Evolutionary conservation across 2,888 invertebrate genomes (phyloP).

Genomic region (Hypena proboscidalis): DNA sequence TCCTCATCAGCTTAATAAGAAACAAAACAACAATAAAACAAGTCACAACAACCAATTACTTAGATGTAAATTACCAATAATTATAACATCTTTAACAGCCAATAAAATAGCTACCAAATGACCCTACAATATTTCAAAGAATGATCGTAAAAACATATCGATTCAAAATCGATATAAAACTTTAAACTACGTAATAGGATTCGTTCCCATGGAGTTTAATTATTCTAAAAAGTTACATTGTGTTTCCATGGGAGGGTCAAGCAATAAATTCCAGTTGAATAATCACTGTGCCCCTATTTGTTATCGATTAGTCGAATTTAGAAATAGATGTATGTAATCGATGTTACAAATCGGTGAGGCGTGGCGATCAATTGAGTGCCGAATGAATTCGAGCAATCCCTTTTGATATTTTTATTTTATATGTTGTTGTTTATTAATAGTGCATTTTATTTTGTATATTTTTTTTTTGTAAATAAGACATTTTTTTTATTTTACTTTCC

Average conservation of each 20-base stretch:
- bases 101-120: constrained; percentile 13
- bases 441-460: too few species aligned
- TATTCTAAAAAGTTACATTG: constrained; percentile 50
- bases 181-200: constrained; percentile 46
- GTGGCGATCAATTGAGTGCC: constrained; percentile 22
- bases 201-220: constrained; percentile 57
- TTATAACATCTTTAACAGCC: constrained; percentile 14
- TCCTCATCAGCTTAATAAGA: too few species aligned
- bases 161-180: constrained; percentile 36
- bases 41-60: constrained; percentile 6
- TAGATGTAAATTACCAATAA: constrained; percentile 10
- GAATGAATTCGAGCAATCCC: constrained; percentile 8
- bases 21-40: not conserved
- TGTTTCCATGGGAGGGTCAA: constrained; percentile 52
- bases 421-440: not conserved
- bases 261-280: constrained; percentile 63
- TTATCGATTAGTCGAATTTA: constrained; percentile 49
- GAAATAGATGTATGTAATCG: constrained; percentile 46
- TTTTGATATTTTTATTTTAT: constrained; percentile 3
- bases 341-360: constrained; percentile 33
- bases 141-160: constrained; percentile 31
- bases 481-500: too few species aligned
- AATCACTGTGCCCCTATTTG: constrained; percentile 46
- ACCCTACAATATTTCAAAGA: constrained; percentile 21
- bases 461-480: too few species aligned